phyloP scores from a whole-genome alignment of 2,113 vertebrate genomes.

The Phyllostomus hastatus region DNA sequence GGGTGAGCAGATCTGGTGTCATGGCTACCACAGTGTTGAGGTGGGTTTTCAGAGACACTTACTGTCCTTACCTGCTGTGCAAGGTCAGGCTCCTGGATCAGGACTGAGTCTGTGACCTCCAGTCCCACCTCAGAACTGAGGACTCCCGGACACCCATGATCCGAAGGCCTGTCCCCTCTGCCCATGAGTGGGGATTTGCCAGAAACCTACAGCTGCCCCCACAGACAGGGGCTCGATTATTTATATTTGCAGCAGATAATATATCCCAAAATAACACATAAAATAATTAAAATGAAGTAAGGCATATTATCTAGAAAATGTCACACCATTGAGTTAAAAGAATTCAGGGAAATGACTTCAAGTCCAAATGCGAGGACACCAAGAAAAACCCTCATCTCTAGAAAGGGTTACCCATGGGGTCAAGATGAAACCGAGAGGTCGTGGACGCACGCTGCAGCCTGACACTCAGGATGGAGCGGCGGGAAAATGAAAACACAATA shows the following conservation, averaged over 20 bases:
- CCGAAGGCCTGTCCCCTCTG: not conserved
- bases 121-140: too few relatives aligned
- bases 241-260: not conserved
- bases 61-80: not conserved
- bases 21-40: not conserved
- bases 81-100: too few relatives aligned
- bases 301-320: not conserved
- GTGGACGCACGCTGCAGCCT: too few relatives aligned
- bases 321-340: not conserved
- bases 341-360: too few relatives aligned
- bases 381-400: too few relatives aligned
- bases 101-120: not conserved
- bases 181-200: not conserved
- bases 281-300: not conserved
- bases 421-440: too few relatives aligned
- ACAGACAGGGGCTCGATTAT: not conserved
- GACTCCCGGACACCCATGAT: not conserved
- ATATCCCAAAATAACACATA: not conserved
- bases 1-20: not conserved
- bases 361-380: too few relatives aligned
- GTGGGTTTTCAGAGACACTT: not conserved
- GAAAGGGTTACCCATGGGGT: too few relatives aligned
- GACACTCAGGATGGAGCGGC: too few relatives aligned
- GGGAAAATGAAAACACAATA: too few relatives aligned
- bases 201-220: not conserved